Percentiles rank a stretch among this genome's conserved stretches.
phyloP scores from a whole-genome alignment of 2,113 vertebrate genomes.

The Piaya cayana region DNA sequence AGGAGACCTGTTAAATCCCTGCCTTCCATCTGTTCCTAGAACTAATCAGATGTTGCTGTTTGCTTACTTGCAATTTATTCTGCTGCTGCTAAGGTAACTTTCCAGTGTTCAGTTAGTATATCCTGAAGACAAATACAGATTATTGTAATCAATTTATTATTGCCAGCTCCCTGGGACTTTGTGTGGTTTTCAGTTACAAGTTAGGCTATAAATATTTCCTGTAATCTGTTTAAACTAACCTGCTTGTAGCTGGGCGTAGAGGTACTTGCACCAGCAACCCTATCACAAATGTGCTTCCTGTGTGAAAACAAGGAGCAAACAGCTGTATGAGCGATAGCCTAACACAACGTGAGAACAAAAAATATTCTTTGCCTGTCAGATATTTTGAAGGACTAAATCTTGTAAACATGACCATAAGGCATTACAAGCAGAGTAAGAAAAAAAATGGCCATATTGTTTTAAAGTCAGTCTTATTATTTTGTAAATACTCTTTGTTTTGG shows the following conservation, averaged over 20 bases:
- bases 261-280: background rate
- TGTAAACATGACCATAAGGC: background rate
- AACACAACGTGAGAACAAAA: background rate
- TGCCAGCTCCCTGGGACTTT: background rate
- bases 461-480: background rate
- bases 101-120: background rate
- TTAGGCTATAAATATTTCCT: background rate
- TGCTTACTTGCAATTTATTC: conserved; percentile 4
- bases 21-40: conserved; percentile 20
- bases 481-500: background rate
- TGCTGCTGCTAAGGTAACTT: conserved; percentile 9
- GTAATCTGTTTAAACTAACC: background rate
- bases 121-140: background rate
- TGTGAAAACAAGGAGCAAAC: background rate
- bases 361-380: background rate
- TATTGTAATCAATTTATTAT: background rate
- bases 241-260: background rate
- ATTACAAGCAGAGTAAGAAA: background rate
- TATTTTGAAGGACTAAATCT: background rate
- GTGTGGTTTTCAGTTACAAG: background rate
- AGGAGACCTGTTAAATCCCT: conserved; percentile 6
- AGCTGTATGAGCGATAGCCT: background rate
- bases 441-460: background rate
- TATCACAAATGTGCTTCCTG: background rate
- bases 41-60: conserved; percentile 22